Percentiles rank a stretch among this genome's conserved stretches.
phyloP scores from a whole-genome alignment of 2,888 invertebrate genomes.

The Caenorhabditis zanzibari region DNA sequence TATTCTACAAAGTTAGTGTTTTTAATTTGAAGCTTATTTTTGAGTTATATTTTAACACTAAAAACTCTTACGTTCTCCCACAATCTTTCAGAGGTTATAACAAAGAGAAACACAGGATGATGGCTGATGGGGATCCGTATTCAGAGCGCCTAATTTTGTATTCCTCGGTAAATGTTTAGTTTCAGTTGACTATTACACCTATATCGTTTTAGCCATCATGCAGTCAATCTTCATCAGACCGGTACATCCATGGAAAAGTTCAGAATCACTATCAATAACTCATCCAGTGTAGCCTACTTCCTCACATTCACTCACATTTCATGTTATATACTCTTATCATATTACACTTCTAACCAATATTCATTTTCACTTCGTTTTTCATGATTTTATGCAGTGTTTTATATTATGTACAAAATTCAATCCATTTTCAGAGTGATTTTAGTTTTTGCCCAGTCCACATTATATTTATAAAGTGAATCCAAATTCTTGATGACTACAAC shows the following conservation, averaged over 20 bases:
- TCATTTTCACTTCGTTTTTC: not conserved
- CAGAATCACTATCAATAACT: not conserved
- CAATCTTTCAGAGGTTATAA: conserved; percentile 1
- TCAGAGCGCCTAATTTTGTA: not conserved
- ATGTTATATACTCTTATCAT: conserved; percentile 9
- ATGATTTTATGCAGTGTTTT: not conserved
- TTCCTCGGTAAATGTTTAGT: not conserved
- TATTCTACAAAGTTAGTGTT: conserved; percentile 1
- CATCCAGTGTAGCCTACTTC: not conserved
- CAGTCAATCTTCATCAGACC: conserved; percentile 21
- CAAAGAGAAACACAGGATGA: not conserved
- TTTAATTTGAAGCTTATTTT: not conserved
- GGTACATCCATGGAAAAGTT: conserved; percentile 26
- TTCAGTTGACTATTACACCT: not conserved
- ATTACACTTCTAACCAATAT: not conserved
- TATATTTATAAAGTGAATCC: too few species aligned
- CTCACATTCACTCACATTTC: conserved; percentile 4
- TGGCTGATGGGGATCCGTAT: conserved; percentile 4
- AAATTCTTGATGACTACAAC: too few species aligned
- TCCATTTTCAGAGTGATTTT: too few species aligned
- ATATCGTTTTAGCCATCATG: conserved; percentile 41
- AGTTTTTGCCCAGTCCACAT: too few species aligned
- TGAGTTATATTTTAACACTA: too few species aligned
- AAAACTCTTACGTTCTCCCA: too few species aligned
- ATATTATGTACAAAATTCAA: too few species aligned